These are phyloP conservation scores for Rousettus madagascariensis DNA, from an alignment of 2,797 vertebrate species.

Conservation along the genomic window DNA sequence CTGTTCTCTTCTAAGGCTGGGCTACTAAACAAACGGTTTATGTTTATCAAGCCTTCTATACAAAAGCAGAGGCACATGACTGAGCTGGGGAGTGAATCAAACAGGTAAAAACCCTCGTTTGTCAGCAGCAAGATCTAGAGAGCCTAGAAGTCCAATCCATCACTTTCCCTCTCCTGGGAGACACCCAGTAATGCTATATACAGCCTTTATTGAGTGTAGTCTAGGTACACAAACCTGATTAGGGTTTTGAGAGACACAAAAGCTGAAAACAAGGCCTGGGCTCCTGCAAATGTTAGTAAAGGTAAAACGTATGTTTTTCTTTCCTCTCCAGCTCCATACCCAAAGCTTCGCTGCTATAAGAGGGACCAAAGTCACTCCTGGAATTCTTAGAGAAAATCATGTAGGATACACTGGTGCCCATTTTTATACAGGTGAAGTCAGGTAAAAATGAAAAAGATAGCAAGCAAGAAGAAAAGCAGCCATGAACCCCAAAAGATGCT, in stretches of 20 bases:
- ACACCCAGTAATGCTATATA: background rate
- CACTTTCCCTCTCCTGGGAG: background rate
- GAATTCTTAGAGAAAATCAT: background rate
- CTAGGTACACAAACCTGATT: background rate
- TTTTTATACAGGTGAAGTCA: background rate
- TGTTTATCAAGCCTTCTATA: background rate
- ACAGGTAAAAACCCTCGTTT: background rate
- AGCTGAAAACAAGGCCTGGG: background rate
- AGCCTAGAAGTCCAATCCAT: background rate
- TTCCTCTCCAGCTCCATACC: background rate
- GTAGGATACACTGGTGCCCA: background rate
- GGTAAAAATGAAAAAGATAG: background rate
- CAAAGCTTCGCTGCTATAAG: background rate
- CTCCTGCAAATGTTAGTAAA: background rate
- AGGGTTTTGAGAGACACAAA: background rate
- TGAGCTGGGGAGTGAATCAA: background rate
- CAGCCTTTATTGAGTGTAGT: background rate
- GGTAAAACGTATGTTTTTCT: background rate
- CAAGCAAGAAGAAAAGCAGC: background rate
- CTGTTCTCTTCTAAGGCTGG: background rate
- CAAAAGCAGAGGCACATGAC: accelerated
- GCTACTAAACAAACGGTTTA: background rate
- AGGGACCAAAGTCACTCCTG: background rate
- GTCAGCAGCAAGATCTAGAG: background rate
- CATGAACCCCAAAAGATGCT: background rate